Evolutionary conservation across 1,140 invertebrate species (phyloP).

Genomic region (Anastatus disparis): DNA sequence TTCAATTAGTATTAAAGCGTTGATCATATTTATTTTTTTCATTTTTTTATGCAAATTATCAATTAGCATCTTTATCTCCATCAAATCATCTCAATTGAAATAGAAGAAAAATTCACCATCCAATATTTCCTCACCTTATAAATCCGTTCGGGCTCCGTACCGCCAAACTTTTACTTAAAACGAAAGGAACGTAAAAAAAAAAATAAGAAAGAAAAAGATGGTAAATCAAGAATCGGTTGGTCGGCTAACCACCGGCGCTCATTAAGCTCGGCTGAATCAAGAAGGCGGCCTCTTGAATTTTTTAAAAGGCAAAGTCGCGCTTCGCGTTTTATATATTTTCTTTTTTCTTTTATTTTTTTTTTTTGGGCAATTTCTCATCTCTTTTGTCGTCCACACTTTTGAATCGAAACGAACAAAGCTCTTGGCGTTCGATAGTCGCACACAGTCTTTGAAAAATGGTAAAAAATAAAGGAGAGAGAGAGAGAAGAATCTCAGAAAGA

Average conservation of each 20-base stretch:
- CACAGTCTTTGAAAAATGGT: slow-evolving; percentile 23
- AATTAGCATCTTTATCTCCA: too few species aligned
- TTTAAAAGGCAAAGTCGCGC: neutral
- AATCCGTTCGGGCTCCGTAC: too few species aligned
- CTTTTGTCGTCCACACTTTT: neutral
- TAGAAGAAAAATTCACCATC: too few species aligned
- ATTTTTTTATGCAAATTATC: too few species aligned
- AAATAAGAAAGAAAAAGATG: slow-evolving; percentile 4
- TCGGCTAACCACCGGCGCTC: neutral
- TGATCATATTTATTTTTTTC: too few species aligned
- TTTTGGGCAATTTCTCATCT: slow-evolving; percentile 6
- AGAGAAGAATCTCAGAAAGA: neutral
- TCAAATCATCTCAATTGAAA: too few species aligned
- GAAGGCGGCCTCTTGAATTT: neutral
- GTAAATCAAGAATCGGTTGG: neutral
- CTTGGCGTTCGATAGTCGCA: neutral
- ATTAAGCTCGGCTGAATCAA: too few species aligned
- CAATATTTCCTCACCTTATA: too few species aligned
- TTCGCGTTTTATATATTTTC: neutral
- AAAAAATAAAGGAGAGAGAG: neutral
- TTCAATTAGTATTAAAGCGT: too few species aligned
- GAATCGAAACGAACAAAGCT: slow-evolving; percentile 16
- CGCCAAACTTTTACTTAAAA: too few species aligned
- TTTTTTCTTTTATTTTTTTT: neutral
- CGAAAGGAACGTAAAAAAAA: neutral